phyloP scores from a whole-genome alignment of 2,797 vertebrate species.

The Trachops cirrhosus region DNA sequence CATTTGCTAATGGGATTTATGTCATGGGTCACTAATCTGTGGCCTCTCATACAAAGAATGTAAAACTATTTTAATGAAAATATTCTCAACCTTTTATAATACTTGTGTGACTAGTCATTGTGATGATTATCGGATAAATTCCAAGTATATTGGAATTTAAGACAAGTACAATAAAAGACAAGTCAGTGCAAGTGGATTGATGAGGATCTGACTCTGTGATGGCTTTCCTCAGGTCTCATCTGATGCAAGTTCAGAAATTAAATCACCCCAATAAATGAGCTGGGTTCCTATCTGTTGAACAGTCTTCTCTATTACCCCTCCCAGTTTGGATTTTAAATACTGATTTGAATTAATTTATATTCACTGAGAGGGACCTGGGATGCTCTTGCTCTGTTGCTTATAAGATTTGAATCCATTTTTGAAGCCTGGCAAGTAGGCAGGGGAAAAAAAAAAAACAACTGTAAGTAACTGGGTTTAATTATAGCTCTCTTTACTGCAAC shows the following conservation, averaged over 20 bases:
- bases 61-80: neutral
- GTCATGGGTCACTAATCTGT: neutral
- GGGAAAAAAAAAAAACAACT: neutral
- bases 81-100: neutral
- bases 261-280: neutral
- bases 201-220: neutral
- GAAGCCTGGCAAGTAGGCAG: neutral
- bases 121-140: neutral
- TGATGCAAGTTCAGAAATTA: neutral
- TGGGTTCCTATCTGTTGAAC: neutral
- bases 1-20: neutral
- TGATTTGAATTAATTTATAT: neutral
- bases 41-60: neutral
- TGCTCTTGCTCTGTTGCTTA: neutral
- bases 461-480: neutral
- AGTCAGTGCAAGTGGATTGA: neutral
- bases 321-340: neutral
- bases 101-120: neutral
- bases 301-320: neutral
- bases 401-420: neutral
- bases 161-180: neutral
- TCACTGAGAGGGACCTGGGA: neutral
- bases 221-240: neutral
- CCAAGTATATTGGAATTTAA: neutral
- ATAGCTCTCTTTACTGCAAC: neutral